A percentile compares a stretch with the other conserved stretches of the same genome.
Conservation (phyloP, 2,797 vertebrate species). For the Notoglanidium macrostoma region DNA sequence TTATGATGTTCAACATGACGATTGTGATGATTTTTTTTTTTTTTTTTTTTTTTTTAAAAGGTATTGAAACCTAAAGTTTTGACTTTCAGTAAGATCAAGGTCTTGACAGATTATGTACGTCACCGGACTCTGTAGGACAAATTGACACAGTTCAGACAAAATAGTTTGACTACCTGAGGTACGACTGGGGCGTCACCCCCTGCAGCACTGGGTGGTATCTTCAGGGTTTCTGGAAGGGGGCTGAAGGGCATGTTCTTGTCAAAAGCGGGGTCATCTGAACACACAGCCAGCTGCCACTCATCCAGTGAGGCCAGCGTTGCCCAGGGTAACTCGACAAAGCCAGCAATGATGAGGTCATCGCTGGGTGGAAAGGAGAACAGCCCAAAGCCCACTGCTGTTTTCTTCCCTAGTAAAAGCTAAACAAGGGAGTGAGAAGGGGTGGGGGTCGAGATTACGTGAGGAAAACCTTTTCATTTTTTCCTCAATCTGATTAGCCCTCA, state of each 20-base stretch:
- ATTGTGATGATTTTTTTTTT: not conserved
- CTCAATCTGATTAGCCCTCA: conserved; percentile 64
- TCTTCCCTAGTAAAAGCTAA: conserved; percentile 47
- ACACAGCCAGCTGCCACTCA: conserved; percentile 64
- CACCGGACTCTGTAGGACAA: not conserved
- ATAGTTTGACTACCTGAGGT: not conserved
- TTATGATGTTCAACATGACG: no score
- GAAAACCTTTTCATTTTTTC: conserved; percentile 54
- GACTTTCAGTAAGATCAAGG: not conserved
- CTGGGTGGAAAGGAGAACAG: conserved; percentile 53
- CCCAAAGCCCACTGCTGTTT: conserved; percentile 43
- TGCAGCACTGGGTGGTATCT: conserved; percentile 54
- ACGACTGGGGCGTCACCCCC: conserved; percentile 23
- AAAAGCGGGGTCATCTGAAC: conserved; percentile 59
- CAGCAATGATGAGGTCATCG: conserved; percentile 63
- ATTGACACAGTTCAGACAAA: not conserved
- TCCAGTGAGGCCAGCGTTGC: conserved; percentile 57
- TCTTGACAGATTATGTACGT: not conserved
- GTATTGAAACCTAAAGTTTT: not conserved
- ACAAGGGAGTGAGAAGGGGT: conserved; percentile 27
- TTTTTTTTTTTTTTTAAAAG: no score
- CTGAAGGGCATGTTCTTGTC: conserved; percentile 61
- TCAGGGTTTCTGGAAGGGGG: conserved; percentile 50
- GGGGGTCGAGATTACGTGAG: conserved; percentile 57
- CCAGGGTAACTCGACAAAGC: conserved; percentile 62